Evolutionary conservation across 2,113 vertebrate genomes (phyloP), one percentile per base, ranked within the genome.

Genomic region (Chunga burmeisteri): DNA sequence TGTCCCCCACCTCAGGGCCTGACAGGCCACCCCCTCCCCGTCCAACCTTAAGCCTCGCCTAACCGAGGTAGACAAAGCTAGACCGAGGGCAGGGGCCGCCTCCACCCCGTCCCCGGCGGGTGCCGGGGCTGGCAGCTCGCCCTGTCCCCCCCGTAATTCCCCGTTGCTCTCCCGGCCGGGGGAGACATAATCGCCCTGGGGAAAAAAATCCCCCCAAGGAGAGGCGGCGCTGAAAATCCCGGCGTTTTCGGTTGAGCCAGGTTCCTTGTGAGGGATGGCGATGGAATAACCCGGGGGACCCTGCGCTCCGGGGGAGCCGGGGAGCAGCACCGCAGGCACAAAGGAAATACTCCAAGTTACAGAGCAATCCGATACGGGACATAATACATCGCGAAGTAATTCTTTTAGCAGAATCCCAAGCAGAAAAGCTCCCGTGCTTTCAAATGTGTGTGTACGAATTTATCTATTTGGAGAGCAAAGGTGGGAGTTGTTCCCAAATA

Each of bases 381-480:
- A 8, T 80, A 90, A 86, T 18, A 26, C 79, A 26, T 5, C 7
- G 36, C 82, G 19, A 52, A 84, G 68, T 74, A 44, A 92, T 86
- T 95, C 75, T 93, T 88, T 44, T 61, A 92, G 88, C 95, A 93
- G 75, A 84, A 81, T 78, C 52, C 36, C 50, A 2, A 77, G 83
- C 80, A 81, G 94, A 82, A 92, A 94, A 90, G 75, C 93, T 94
- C 85, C 91, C 23, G 91, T 86, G 77, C 56, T 94, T 97, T 87
- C 70, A 11, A 72, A 65, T 32, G 42, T 6, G 30, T 6, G 40
- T 4, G 50, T 27, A 68, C 30, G 21, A 40, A 80, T 26, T 85
- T 40, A 16, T 40, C 20, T 26, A 7, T 6, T 72, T 56, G 21
- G 40, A 73, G 30, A 90, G 70, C 30, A 23, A 82, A 95, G 52